Base-by-base conservation (phyloP, 2,888 invertebrate species). In the Drosophila differens region DNA sequence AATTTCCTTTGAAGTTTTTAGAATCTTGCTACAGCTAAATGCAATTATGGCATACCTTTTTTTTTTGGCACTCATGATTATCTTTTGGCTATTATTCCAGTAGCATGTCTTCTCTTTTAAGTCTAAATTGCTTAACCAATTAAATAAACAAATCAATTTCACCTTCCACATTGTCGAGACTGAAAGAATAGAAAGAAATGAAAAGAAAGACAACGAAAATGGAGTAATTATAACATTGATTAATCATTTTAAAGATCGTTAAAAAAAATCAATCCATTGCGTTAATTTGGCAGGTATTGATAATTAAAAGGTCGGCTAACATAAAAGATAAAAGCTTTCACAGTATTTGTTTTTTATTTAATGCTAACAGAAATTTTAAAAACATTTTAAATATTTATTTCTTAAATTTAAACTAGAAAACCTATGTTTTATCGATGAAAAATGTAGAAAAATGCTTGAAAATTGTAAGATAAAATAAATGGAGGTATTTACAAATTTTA, bases 361-460 rank as follows among this genome's bases (percentile, higher is more conserved):
- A 41, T 41, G 2, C 0, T 0, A n/a, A 10, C 4, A 2, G 4
- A 41, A n/a, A 4, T n/a, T 4, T 1, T 4, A 10, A 2, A 4
- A 37, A 16, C 1, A 37, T 37, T 41, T n/a, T 9, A 9, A 39
- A 41, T 4, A 10, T 4, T 1, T 3, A 1, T n/a, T 39, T 9
- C 1, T 2, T 10, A 10, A n/a, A 39, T 10, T 1, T n/a, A n/a
- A 41, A n/a, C 16, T 4, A n/a, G 4, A 19, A 19, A 19, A 0
- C 0, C 6, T 16, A 19, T 5, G 16, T 2, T 16, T 7, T 16
- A 32, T 32, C 4, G 2, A 32, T 5, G 9, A 32, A 32, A 1
- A 9, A 9, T 7, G 1, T 7, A 9, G 32, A 32, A 9, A 32
- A 4, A 9, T 9, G 2, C 1, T 32, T 2, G 2, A 33, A 33